Evolutionary conservation across 2,113 vertebrate genomes (phyloP), one percentile per base, ranked within the genome.

Genomic region (Pomatostomus ruficeps): DNA sequence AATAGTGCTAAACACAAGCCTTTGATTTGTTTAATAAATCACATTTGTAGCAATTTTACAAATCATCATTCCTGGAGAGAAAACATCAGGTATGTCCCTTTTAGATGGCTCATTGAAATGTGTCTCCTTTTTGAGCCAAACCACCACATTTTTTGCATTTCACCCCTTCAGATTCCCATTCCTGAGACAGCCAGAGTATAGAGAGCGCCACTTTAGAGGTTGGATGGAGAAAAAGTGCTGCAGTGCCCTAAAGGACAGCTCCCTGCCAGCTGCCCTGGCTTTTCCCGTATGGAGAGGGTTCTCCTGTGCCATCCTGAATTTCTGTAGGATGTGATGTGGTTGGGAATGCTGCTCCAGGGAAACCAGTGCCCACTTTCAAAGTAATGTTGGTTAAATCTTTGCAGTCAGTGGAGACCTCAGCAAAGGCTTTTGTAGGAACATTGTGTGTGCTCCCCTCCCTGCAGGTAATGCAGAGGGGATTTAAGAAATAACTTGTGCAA

Each of bases 81-180:
- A 81, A 29, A 91, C 65, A 85, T 68, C 88, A 93, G 77, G 75
- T 80, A 45, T 89, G 78, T 87, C 83, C 77, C 76, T 92, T 96
- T 86, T 94, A 96, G 88, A 85, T 92, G 80, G 49, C 62, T 66
- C 67, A 61, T 76, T 95, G 94, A 95, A 93, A 6, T 40, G 12
- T 40, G 65, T 90, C 70, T 89, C 26, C 38, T 54, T 40, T 94
- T 85, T 93, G 65, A 84, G 26, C 25, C 23, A 48, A 96, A 92
- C 85, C 26, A 43, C 19, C 36, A 77, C 49, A 35, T 28, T 75
- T 70, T 77, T 85, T 89, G 75, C 70, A 62, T 67, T 57, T 14
- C 18, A 28, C 8, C 8, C 35, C 35, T 58, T 57, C 31, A 28
- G 31, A n/a, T 23, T 70, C 6, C 13, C 58, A 14, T 40, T 75